Percentiles rank a stretch among this genome's conserved stretches.
phyloP scores from a whole-genome alignment of 2,888 invertebrate genomes.

The Megalurothrips usitatus region DNA sequence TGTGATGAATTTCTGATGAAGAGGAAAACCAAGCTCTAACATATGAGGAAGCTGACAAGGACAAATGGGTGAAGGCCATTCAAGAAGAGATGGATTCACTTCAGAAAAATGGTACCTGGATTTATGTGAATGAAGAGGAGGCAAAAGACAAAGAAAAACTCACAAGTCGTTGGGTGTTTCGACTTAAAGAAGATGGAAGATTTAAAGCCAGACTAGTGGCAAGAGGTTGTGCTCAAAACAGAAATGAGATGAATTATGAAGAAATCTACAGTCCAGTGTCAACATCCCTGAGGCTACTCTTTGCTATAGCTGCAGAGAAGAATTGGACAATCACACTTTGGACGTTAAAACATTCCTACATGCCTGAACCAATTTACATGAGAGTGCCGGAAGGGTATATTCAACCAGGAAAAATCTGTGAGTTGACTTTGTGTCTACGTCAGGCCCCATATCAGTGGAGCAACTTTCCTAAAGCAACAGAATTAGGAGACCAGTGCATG shows the following conservation, averaged over 20 bases:
- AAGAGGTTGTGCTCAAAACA: slow-evolving; percentile 19
- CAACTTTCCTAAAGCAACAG: neutral
- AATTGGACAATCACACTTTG: slow-evolving; percentile 21
- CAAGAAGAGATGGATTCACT: slow-evolving; percentile 32
- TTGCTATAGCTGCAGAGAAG: neutral
- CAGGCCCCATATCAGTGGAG: slow-evolving; percentile 31
- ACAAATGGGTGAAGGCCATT: slow-evolving; percentile 32
- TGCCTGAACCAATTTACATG: slow-evolving; percentile 31
- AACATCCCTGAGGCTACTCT: slow-evolving; percentile 19
- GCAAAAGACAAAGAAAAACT: slow-evolving; percentile 33
- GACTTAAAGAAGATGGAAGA: slow-evolving; percentile 33
- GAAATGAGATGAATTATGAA: slow-evolving; percentile 27
- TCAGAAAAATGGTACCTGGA: slow-evolving; percentile 34
- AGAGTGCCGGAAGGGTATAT: slow-evolving; percentile 29
- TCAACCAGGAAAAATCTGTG: slow-evolving; percentile 29
- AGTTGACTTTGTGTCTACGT: slow-evolving; percentile 29
- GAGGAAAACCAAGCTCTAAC: slow-evolving; percentile 31
- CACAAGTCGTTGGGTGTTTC: slow-evolving; percentile 32
- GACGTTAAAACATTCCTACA: slow-evolving; percentile 34
- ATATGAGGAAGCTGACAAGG: slow-evolving; percentile 32
- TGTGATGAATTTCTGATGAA: neutral
- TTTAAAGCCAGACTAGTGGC: slow-evolving; percentile 31
- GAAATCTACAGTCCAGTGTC: slow-evolving; percentile 30
- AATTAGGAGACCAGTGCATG: slow-evolving; percentile 14
- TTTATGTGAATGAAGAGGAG: slow-evolving; percentile 17